Evolutionary conservation across 2,113 vertebrate genomes (phyloP).

Genomic region (Dendropsophus ebraccatus): DNA sequence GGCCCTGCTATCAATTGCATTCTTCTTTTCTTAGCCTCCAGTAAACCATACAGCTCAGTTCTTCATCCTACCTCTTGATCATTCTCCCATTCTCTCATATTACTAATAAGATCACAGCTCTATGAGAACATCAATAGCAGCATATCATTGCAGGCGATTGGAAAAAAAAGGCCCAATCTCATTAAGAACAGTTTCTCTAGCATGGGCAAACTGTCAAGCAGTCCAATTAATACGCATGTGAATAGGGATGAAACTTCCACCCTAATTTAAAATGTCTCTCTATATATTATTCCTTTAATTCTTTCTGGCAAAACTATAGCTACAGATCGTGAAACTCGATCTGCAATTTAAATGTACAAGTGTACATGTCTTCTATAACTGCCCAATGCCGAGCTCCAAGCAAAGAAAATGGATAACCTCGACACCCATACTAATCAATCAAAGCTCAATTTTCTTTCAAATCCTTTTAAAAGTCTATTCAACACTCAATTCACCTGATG

Average conservation of each 20-base stretch:
- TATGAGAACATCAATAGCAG: background rate
- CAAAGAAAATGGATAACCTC: too few relatives aligned
- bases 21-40: background rate
- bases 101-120: background rate
- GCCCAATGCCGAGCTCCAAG: background rate
- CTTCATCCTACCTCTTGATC: background rate
- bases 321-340: background rate
- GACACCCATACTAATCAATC: too few relatives aligned
- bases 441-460: too few relatives aligned
- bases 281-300: constrained; percentile 1
- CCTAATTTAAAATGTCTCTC: constrained; percentile 6
- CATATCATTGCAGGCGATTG: background rate
- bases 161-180: background rate
- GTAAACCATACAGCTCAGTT: background rate
- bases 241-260: background rate
- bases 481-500: too few relatives aligned
- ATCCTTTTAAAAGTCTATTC: too few relatives aligned
- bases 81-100: background rate
- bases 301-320: background rate
- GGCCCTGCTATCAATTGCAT: background rate
- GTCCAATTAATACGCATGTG: background rate
- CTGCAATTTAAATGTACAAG: background rate
- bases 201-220: constrained; percentile 15
- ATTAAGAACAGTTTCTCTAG: constrained; percentile 15
- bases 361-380: background rate